Evolutionary conservation across 1,140 invertebrate genomes (phyloP), one percentile per base, ranked within the genome.

Genomic region (Sweltsa coloradensis): DNA sequence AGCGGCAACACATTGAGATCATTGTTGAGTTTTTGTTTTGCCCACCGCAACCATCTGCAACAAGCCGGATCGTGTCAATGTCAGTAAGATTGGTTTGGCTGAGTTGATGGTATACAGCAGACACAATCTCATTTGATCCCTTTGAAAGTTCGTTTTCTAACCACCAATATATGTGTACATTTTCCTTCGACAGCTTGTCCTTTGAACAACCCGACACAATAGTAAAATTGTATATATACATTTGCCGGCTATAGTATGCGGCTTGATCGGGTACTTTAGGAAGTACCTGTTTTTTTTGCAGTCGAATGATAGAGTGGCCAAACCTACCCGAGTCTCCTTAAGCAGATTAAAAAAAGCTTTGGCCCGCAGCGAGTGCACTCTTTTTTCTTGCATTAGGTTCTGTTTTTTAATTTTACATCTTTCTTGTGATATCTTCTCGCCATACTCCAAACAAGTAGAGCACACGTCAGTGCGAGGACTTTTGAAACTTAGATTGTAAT

Each of bases 191-290:
- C 23, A 60, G 44, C 40, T 45, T 46, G 16, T 5, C 27, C 51
- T 60, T 60, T 18, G 59, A 66, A 40, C 18, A 41, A 16, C 60
- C 63, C 22, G 37, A 18, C 5, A 60, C 56, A 14, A 61, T 51
- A 18, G 59, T 58, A 34, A 65, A 61, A 50, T 64, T 64, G 42
- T 65, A 60, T 14, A 56, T 51, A 46, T 65, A 64, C 6, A 63
- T 9, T 47, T 65, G 58, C 13, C 58, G 44, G 4, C 31, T 50
- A 52, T 65, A 66, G 44, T 65, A 66, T 1, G 59, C 50, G 11
- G 47, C 14, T 34, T 60, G 60, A 49, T 58, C 57, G 34, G 54
- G 50, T 9, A 62, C 31, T 55, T 57, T 57, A 11, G 59, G 60
- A 14, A 62, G 26, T 13, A 49, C 37, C 19, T 50, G 48, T 47